phyloP scores from a whole-genome alignment of 1,140 invertebrate species.

The Zophobas morio region DNA sequence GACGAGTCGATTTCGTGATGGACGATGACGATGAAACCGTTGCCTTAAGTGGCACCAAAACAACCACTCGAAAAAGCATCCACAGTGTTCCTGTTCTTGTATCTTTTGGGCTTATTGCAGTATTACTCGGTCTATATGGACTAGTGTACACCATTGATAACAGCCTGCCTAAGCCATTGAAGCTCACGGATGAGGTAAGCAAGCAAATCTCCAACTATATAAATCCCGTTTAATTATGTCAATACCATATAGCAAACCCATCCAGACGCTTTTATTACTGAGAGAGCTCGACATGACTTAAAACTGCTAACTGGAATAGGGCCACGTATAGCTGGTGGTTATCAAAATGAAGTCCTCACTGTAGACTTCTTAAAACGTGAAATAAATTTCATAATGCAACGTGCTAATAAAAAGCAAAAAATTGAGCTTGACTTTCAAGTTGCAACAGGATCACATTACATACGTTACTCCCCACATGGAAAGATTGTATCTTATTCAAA shows the following conservation, averaged over 20 bases:
- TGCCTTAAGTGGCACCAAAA: too few species aligned
- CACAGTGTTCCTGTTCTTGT: slow-evolving; percentile 50
- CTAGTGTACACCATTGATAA: slow-evolving; percentile 52
- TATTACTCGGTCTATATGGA: slow-evolving; percentile 49
- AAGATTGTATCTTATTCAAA: slow-evolving; percentile 71
- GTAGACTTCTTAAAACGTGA: slow-evolving; percentile 71
- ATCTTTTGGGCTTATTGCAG: slow-evolving; percentile 13
- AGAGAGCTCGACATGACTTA: slow-evolving; percentile 69
- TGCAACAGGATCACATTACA: slow-evolving; percentile 71
- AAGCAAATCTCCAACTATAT: too few species aligned
- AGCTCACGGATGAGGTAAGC: slow-evolving; percentile 57
- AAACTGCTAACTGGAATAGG: slow-evolving; percentile 68
- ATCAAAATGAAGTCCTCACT: slow-evolving; percentile 77
- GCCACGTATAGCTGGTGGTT: slow-evolving; percentile 71
- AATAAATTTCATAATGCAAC: slow-evolving; percentile 70
- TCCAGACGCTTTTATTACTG: slow-evolving; percentile 67
- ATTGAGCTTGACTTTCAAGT: slow-evolving; percentile 73
- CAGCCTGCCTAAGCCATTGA: slow-evolving; percentile 54
- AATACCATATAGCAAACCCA: slow-evolving; percentile 43
- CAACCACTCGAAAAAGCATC: slow-evolving; percentile 19
- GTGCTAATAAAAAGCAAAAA: slow-evolving; percentile 67
- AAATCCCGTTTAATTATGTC: too few species aligned
- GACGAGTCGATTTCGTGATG: too few species aligned
- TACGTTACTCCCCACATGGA: slow-evolving; percentile 66
- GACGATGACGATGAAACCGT: too few species aligned